These are phyloP conservation scores for Quadriops clusia DNA, from an alignment of 2,888 invertebrate species.

Conservation along the genomic window DNA sequence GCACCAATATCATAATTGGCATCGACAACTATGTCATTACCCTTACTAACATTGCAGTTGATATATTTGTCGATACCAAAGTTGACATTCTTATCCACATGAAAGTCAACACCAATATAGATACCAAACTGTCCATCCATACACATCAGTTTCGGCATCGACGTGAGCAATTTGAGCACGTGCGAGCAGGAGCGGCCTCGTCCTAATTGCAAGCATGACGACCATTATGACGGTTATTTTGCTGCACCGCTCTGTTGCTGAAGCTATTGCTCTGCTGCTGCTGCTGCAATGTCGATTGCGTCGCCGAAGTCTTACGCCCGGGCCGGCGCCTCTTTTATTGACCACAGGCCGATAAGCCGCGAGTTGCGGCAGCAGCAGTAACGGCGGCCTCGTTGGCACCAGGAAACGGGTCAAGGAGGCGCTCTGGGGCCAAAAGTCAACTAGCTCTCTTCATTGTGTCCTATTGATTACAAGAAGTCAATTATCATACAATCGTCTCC, in stretches of 20 bases:
- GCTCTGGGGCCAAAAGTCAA: constrained; percentile 28
- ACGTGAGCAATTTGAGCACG: constrained; percentile 1
- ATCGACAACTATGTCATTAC: too few species aligned
- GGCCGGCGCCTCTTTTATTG: too few species aligned
- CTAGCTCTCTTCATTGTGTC: constrained; percentile 19
- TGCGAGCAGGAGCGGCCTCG: constrained; percentile 26
- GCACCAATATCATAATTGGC: too few species aligned
- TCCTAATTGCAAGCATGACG: constrained; percentile 27
- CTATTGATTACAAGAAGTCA: constrained; percentile 23
- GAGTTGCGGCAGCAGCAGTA: background rate
- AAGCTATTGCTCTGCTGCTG: too few species aligned
- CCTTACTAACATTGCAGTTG: too few species aligned
- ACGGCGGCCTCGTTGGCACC: constrained; percentile 5
- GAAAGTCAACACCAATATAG: too few species aligned
- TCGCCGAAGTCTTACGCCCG: constrained; percentile 5
- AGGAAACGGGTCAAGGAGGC: constrained; percentile 27
- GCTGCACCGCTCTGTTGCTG: too few species aligned
- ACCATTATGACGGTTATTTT: constrained; percentile 25
- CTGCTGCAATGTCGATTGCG: constrained; percentile 19
- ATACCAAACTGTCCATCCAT: too few species aligned
- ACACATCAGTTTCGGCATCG: constrained; percentile 4
- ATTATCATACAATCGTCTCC: constrained; percentile 21
- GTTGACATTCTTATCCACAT: too few species aligned
- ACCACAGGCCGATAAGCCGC: background rate
- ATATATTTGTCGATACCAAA: too few species aligned